Conservation (phyloP, 1,140 invertebrate species). For the Hesperophylax magnus region DNA sequence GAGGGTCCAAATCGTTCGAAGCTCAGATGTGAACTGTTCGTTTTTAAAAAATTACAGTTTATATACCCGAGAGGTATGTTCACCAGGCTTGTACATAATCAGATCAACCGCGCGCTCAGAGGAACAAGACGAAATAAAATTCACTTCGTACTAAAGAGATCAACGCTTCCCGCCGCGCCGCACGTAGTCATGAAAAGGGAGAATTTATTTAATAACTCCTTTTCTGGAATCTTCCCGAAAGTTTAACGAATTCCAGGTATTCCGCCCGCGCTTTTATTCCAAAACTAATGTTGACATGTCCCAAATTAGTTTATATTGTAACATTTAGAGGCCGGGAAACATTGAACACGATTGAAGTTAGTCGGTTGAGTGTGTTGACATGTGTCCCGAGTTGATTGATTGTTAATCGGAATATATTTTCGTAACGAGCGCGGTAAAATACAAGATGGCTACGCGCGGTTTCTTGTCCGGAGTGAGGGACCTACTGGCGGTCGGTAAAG, state of each 20-base stretch:
- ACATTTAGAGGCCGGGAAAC: no score
- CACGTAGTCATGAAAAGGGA: no score
- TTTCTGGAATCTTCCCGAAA: slow-evolving; percentile 6
- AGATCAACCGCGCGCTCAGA: slow-evolving; percentile 9
- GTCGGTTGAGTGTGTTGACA: neutral
- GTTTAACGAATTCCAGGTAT: neutral
- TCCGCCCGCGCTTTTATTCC: neutral
- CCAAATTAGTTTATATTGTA: neutral
- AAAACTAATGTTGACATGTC: neutral
- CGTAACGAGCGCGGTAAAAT: slow-evolving; percentile 29
- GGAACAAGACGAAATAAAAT: neutral
- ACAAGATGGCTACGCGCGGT: slow-evolving; percentile 28
- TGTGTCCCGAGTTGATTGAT: slow-evolving; percentile 14
- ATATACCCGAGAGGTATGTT: slow-evolving; percentile 45
- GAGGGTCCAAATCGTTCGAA: slow-evolving; percentile 45
- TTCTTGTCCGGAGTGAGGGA: slow-evolving; percentile 31
- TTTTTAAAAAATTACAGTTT: slow-evolving; percentile 56
- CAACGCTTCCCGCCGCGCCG: neutral
- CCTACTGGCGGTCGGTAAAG: slow-evolving; percentile 39
- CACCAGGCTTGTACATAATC: slow-evolving; percentile 25
- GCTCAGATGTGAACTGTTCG: slow-evolving; percentile 53
- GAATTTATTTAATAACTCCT: neutral
- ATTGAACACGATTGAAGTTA: no score
- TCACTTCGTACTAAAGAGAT: slow-evolving; percentile 20
- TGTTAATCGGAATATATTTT: slow-evolving; percentile 19